A percentile compares a stretch with the other conserved stretches of the same genome.
Conservation (phyloP, 2,113 vertebrate genomes). For the Cryptotis parvus region DNA sequence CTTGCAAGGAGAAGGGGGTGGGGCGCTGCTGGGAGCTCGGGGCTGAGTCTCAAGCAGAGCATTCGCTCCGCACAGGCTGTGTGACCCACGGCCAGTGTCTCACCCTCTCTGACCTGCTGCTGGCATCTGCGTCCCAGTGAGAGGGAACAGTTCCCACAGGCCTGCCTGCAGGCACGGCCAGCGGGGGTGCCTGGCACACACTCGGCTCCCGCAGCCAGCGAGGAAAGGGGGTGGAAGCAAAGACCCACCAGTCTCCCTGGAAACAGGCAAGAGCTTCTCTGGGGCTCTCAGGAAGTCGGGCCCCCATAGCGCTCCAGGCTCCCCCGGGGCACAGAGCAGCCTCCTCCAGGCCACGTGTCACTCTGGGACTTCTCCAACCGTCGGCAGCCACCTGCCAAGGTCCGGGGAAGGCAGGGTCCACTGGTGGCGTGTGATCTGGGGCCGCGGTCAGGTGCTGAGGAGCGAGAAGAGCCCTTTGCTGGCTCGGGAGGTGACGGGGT, state of each 20-base stretch:
- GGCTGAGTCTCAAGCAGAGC: not conserved
- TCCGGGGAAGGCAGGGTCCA: too few species aligned
- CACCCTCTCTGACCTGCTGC: constrained; percentile 39
- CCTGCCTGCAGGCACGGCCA: constrained; percentile 54
- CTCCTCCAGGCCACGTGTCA: rapidly evolving
- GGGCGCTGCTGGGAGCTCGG: not conserved
- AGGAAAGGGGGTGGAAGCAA: not conserved
- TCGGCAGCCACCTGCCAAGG: too few species aligned
- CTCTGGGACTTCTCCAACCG: not conserved
- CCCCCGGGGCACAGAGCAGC: not conserved
- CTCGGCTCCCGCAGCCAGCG: constrained; percentile 21
- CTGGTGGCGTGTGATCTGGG: too few species aligned
- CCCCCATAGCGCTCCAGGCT: not conserved
- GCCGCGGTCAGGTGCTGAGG: too few species aligned
- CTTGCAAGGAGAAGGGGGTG: not conserved
- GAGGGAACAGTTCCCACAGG: not conserved
- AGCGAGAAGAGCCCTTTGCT: too few species aligned
- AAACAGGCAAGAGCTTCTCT: constrained; percentile 4
- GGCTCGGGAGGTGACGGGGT: too few species aligned
- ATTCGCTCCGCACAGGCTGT: not conserved
- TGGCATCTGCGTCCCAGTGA: not conserved
- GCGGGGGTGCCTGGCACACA: constrained; percentile 41
- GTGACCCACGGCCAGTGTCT: not conserved
- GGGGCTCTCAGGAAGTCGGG: not conserved
- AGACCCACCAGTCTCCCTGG: constrained; percentile 47